phyloP scores from a whole-genome alignment of 2,888 invertebrate species.

The Eurytoma adleriae region DNA sequence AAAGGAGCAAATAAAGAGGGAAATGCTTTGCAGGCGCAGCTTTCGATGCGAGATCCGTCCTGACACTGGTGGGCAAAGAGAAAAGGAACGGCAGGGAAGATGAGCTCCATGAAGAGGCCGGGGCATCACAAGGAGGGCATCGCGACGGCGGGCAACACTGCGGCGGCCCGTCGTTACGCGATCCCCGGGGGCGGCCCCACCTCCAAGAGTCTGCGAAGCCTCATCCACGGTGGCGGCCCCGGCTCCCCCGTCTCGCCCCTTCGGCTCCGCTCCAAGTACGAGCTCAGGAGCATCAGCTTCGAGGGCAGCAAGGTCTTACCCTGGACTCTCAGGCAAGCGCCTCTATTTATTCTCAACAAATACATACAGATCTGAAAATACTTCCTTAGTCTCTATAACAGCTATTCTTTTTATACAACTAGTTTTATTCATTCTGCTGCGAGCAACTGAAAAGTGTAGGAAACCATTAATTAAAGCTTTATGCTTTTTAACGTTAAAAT shows the following conservation, averaged over 20 bases:
- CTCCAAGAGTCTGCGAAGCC: conserved; percentile 67
- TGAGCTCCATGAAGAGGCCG: conserved; percentile 66
- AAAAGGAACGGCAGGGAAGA: conserved; percentile 42
- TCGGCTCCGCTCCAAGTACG: conserved; percentile 73
- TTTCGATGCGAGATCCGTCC: neutral
- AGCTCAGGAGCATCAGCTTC: conserved; percentile 75
- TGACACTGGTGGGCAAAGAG: neutral
- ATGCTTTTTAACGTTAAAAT: too few species aligned
- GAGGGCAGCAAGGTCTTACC: conserved; percentile 75
- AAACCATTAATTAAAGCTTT: too few species aligned
- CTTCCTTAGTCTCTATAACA: neutral
- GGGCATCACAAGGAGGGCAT: conserved; percentile 51
- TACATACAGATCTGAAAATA: neutral
- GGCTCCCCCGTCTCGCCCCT: conserved; percentile 67
- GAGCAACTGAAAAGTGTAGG: too few species aligned
- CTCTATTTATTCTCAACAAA: neutral
- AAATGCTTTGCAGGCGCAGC: neutral
- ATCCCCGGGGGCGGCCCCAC: conserved; percentile 62
- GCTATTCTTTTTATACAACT: neutral
- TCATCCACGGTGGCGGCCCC: conserved; percentile 56
- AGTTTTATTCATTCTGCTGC: too few species aligned
- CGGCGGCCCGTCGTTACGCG: conserved; percentile 63
- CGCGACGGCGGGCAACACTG: conserved; percentile 28
- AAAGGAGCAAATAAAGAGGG: too few species aligned
- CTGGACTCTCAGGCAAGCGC: conserved; percentile 72